Evolutionary conservation across 2,113 vertebrate genomes (phyloP).

Genomic region (Plestiodon gilberti): DNA sequence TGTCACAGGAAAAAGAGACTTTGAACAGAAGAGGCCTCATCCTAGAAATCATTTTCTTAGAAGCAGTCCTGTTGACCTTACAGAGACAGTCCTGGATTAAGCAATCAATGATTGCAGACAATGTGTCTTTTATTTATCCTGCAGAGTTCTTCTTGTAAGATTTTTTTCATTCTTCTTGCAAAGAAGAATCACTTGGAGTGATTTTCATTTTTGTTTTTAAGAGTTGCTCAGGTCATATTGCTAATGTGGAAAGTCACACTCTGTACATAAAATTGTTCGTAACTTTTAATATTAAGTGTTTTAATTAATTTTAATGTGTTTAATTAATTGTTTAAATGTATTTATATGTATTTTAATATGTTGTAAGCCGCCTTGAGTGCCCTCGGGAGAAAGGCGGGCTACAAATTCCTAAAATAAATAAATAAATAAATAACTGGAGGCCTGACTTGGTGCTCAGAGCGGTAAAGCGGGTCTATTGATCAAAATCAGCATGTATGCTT

Average conservation of each 20-base stretch:
- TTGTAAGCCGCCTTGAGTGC: no score
- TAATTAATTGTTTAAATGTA: no score
- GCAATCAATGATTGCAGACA: neutral
- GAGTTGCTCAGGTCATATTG: neutral
- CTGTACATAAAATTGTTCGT: constrained; percentile 17
- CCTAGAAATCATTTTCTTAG: neutral
- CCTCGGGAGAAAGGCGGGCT: no score
- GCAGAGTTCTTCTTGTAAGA: constrained; percentile 22
- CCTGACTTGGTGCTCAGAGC: neutral
- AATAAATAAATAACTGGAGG: neutral
- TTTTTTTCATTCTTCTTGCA: constrained; percentile 30
- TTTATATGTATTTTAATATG: no score
- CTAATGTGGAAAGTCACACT: neutral
- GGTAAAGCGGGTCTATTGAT: neutral
- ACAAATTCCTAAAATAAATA: no score
- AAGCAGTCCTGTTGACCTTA: neutral
- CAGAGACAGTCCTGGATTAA: neutral
- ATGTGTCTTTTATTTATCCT: neutral
- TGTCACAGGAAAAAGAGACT: neutral
- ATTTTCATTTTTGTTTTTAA: neutral
- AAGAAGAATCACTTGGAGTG: neutral
- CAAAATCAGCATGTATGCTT: neutral
- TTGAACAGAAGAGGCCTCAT: neutral
- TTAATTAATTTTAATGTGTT: no score
- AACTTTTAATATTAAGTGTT: no score